Conservation (phyloP, 30 jellyfish, hydroid and myxozoan genomes). For the Phacellophora camtschatica region DNA sequence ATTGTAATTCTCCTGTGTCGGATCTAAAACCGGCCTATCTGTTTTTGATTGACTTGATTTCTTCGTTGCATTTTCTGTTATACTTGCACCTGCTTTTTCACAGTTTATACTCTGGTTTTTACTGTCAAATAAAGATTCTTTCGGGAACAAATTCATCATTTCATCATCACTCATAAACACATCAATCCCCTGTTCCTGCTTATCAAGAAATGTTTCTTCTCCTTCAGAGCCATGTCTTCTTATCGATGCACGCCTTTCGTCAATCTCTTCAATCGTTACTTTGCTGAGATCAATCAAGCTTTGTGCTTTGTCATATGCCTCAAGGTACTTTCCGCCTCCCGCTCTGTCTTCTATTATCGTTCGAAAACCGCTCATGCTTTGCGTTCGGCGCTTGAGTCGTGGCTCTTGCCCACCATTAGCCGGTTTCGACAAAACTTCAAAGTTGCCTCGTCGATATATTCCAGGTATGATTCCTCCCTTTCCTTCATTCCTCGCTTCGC, state of each 20-base stretch:
- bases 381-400: constrained; percentile 7
- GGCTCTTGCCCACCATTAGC: not conserved
- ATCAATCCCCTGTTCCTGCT: too few species aligned
- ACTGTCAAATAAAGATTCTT: too few species aligned
- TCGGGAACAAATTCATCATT: too few species aligned
- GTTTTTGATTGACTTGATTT: too few species aligned
- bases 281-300: constrained; percentile 38
- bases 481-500: constrained; percentile 21
- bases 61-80: too few species aligned
- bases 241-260: constrained; percentile 33
- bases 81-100: too few species aligned
- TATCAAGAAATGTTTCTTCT: not conserved
- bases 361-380: constrained; percentile 28
- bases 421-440: constrained; percentile 52
- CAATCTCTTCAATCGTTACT: constrained; percentile 21
- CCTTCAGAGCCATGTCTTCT: constrained; percentile 33
- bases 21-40: too few species aligned
- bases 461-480: constrained; percentile 57
- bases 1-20: too few species aligned
- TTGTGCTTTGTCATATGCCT: constrained; percentile 27
- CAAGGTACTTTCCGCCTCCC: not conserved
- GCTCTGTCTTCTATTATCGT: not conserved
- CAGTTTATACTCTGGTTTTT: too few species aligned
- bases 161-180: too few species aligned
- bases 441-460: constrained; percentile 61